phyloP scores from a whole-genome alignment of 2,797 vertebrate genomes.

The Glossophaga mutica region DNA sequence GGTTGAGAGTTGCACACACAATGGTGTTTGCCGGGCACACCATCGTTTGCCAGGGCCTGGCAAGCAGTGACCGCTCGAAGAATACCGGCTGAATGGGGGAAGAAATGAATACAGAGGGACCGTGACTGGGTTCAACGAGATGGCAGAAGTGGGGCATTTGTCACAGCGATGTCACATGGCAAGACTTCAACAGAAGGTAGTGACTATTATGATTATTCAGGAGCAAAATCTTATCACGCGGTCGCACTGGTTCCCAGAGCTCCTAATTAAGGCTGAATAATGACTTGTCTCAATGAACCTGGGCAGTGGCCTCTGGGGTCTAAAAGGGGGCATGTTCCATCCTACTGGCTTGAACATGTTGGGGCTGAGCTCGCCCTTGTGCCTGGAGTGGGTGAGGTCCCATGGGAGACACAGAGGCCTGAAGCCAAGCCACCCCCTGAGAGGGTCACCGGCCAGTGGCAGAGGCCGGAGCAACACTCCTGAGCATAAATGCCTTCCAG shows the following conservation, averaged over 20 bases:
- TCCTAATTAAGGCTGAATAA: conserved; percentile 51
- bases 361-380: neutral
- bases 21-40: neutral
- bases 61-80: neutral
- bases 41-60: neutral
- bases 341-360: conserved; percentile 17
- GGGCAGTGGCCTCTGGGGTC: neutral
- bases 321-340: neutral
- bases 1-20: neutral
- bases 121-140: conserved; percentile 12
- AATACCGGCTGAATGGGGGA: neutral
- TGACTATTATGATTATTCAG: conserved; percentile 16
- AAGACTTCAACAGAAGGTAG: neutral
- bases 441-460: neutral
- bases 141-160: neutral
- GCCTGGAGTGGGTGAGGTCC: conserved; percentile 9
- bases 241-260: conserved; percentile 34
- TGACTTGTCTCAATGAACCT: conserved; percentile 13
- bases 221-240: conserved; percentile 23
- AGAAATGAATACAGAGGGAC: neutral
- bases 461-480: conserved; percentile 24
- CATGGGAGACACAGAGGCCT: neutral
- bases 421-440: neutral
- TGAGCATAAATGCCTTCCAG: neutral
- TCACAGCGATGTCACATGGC: neutral